Percentiles rank a stretch among this genome's conserved stretches.
Evolutionary conservation across 2,888 invertebrate genomes (phyloP).

Genomic region (Calameuta idolon): DNA sequence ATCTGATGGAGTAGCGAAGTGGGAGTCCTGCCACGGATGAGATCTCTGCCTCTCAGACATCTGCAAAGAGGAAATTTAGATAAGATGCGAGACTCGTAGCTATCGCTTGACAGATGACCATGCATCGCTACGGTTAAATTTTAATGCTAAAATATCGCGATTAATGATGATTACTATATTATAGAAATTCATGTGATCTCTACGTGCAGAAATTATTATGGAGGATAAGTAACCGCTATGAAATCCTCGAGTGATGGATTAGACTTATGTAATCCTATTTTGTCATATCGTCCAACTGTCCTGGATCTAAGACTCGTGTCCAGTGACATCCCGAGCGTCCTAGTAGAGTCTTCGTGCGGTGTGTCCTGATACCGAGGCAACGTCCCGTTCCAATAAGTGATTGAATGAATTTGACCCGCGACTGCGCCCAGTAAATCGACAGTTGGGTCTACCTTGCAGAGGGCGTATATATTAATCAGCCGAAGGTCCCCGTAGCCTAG

Average conservation of each 20-base stretch:
- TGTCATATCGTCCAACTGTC: too few species aligned
- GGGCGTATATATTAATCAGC: background rate
- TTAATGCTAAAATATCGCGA: background rate
- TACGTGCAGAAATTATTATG: background rate
- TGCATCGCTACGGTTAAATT: background rate
- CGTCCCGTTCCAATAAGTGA: background rate
- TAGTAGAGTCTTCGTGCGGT: background rate
- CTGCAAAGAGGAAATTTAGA: background rate
- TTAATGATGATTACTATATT: background rate
- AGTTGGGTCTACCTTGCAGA: background rate
- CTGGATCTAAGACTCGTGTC: background rate
- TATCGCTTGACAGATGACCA: background rate
- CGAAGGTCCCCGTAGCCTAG: background rate
- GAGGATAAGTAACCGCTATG: background rate
- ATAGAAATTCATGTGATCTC: background rate
- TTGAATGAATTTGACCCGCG: background rate
- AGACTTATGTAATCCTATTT: too few species aligned
- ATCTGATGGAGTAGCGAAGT: background rate
- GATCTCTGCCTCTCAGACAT: background rate
- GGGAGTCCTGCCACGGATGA: background rate
- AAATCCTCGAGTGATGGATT: background rate
- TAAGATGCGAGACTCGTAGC: background rate
- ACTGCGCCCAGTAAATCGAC: background rate
- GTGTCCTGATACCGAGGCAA: background rate
- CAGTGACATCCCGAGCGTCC: background rate